Base-by-base conservation (phyloP, 2,888 invertebrate genomes). In the Strigamia crassipes region DNA sequence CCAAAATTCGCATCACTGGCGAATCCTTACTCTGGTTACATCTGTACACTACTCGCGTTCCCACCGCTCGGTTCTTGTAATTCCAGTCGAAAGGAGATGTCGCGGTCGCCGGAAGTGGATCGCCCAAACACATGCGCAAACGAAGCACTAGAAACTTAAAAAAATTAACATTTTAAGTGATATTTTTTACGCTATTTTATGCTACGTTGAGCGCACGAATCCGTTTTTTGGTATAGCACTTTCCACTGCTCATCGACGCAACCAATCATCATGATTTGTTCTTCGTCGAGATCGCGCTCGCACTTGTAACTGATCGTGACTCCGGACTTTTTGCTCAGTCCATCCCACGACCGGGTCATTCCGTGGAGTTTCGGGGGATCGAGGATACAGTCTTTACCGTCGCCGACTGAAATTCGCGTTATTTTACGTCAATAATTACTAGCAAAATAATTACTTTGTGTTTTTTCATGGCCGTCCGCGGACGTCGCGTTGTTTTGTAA, bases 251-350 rank as follows among this genome's bases (percentile, higher is more conserved):
- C 0, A 0, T 73, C 73, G 15, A 31, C 31, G 31, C 73, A 73
- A 31, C 31, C 31, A 15, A 73, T 12, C 73, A 73, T 31, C 73
- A 73, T 73, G n/a, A 73, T 73, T 73, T 73, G 73, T 12, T 73
- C 73, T 31, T 73, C 73, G 31, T 73, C 73, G 12, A 31, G 73
- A 31, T 73, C 73, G 5, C 2, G 1, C 8, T 31, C 73, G 31
- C 73, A 73, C 5, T 13, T 73, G n/a, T 73, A 73, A 13, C 73
- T 27, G 10, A 73, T 73, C 31, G 73, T 73, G 31, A 13, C 15
- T 73, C 73, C 73, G 5, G 73, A 31, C 6, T 1, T 15, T 1
- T 73, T 31, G 31, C 73, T 73, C 73, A 31, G 0, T 31, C 73
- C 73, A 6, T 73, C 73, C 73, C 73, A 73, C 15, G 73, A 15